phyloP scores from a whole-genome alignment of 2,797 vertebrate genomes.

The Toxotes lorentzi region DNA sequence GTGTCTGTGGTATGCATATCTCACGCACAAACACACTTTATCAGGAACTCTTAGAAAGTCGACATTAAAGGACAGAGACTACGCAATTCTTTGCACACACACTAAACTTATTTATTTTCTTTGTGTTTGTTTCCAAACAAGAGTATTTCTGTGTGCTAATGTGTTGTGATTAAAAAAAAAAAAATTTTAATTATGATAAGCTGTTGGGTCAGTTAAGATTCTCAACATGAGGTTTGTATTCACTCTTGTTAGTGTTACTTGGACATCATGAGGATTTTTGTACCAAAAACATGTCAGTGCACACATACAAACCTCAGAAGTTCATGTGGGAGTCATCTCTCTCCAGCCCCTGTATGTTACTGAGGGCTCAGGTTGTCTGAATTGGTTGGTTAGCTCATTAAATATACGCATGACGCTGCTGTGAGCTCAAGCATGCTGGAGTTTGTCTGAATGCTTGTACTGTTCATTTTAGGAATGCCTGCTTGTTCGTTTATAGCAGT shows the following conservation, averaged over 20 bases:
- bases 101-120: constrained; percentile 76
- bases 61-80: constrained; percentile 50
- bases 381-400: constrained; percentile 40
- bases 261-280: constrained; percentile 16
- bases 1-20: constrained; percentile 30
- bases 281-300: constrained; percentile 34
- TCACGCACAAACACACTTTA: constrained; percentile 43
- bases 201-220: constrained; percentile 30
- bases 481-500: constrained; percentile 60
- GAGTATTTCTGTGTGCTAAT: constrained; percentile 51
- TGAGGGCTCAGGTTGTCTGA: constrained; percentile 30
- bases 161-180: constrained; percentile 12
- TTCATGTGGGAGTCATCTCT: constrained; percentile 1
- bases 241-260: constrained; percentile 15
- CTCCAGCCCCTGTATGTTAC: not conserved
- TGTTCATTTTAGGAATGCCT: constrained; percentile 63
- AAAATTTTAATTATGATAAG: constrained; percentile 19
- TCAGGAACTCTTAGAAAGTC: constrained; percentile 36
- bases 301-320: constrained; percentile 5
- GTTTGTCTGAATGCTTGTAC: constrained; percentile 63
- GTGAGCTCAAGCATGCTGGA: constrained; percentile 78
- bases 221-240: constrained; percentile 31
- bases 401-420: constrained; percentile 69
- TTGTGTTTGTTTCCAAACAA: constrained; percentile 60
- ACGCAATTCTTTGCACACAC: constrained; percentile 72